A percentile compares a stretch with the other conserved stretches of the same genome.
Evolutionary conservation across 2,888 invertebrate genomes (phyloP).

Genomic region (Trissonchulus latispiculum): DNA sequence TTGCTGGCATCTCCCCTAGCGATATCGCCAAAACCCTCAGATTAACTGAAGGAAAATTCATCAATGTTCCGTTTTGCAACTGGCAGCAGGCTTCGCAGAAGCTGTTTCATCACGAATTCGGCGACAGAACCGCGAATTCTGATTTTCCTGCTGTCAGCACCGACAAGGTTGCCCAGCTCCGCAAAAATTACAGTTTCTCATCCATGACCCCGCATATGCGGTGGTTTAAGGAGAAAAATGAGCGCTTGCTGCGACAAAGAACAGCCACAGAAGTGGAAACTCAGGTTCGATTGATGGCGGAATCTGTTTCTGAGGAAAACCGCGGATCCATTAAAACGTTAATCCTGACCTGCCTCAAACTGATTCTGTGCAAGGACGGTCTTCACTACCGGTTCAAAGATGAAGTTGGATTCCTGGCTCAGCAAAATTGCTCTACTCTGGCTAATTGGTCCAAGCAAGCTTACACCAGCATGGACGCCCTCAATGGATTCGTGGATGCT

Average conservation of each 20-base stretch:
- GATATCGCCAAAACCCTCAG: not conserved
- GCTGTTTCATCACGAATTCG: no score
- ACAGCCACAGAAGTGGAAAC: not conserved
- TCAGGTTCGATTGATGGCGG: not conserved
- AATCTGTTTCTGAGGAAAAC: not conserved
- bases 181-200: no score
- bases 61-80: no score
- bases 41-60: not conserved
- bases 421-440: not conserved
- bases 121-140: no score
- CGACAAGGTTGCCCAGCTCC: no score
- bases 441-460: not conserved
- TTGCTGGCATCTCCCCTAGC: not conserved
- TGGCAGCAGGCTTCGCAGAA: no score
- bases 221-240: not conserved
- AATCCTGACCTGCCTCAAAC: not conserved
- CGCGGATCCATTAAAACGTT: constrained; percentile 4
- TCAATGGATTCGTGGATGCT: not conserved
- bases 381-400: not conserved
- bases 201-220: not conserved
- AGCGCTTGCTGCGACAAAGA: not conserved
- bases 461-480: not conserved
- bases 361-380: not conserved
- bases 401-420: constrained; percentile 1
- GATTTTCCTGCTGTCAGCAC: not conserved